Conservation (phyloP, 1,140 invertebrate genomes). For the Berghia stephanieae region DNA sequence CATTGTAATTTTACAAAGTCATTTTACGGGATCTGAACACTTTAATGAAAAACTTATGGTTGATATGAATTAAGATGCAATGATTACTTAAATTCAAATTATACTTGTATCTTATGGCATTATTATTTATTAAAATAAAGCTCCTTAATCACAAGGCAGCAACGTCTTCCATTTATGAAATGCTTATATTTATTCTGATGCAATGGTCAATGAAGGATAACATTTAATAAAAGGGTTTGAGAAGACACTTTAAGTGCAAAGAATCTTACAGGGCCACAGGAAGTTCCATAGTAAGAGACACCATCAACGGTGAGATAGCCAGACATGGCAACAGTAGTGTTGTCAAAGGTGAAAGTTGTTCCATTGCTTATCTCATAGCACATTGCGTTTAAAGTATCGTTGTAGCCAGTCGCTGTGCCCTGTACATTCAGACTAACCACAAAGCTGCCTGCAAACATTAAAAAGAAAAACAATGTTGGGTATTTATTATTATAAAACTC, state of each 20-base stretch:
- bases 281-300: conserved; percentile 41
- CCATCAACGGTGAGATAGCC: conserved; percentile 40
- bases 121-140: neutral
- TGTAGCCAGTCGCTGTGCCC: conserved; percentile 37
- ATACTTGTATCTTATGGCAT: no score
- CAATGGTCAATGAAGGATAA: neutral
- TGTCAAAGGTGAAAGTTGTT: conserved; percentile 37
- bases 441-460: conserved; percentile 42
- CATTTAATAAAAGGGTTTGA: neutral
- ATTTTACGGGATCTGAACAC: no score
- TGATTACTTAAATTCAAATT: no score
- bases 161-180: no score
- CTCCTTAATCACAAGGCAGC: neutral
- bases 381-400: conserved; percentile 25
- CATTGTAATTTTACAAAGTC: no score
- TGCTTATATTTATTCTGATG: no score
- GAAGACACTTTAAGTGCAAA: neutral
- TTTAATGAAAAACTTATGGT: no score
- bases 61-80: no score
- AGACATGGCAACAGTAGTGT: conserved; percentile 28
- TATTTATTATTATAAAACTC: neutral
- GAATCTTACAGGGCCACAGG: conserved; percentile 34
- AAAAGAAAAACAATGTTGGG: neutral
- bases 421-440: conserved; percentile 36
- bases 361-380: conserved; percentile 39